These are phyloP conservation scores for Carettochelys insculpta DNA, from an alignment of 2,113 vertebrate species.

Conservation along the genomic window DNA sequence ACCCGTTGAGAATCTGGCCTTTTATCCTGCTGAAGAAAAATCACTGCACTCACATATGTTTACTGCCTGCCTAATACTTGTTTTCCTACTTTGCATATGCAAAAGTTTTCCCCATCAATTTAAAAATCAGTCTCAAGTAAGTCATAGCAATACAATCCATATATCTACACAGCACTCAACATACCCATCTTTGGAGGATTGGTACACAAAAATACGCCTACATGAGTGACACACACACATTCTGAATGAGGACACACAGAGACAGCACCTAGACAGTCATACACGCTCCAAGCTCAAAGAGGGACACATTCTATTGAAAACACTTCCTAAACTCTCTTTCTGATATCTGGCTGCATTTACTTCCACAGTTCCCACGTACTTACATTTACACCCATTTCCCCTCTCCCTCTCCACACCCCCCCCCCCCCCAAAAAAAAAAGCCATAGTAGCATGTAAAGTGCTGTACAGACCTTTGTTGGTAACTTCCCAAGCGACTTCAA, in stretches of 20 bases:
- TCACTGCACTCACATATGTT: neutral
- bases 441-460: too few species aligned
- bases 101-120: neutral
- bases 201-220: neutral
- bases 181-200: neutral
- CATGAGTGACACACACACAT: neutral
- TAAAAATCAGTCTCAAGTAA: neutral
- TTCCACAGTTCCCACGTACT: neutral
- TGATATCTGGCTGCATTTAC: neutral
- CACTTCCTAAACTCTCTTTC: neutral
- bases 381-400: neutral
- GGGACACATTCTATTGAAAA: neutral
- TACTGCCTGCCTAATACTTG: neutral
- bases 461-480: constrained; percentile 91
- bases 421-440: rapidly evolving
- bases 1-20: neutral
- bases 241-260: neutral
- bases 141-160: neutral
- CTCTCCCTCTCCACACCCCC: neutral
- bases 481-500: constrained; percentile 96
- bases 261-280: neutral
- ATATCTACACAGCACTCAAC: neutral
- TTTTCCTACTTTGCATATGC: neutral
- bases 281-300: rapidly evolving
- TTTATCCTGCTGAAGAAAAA: neutral